Evolutionary conservation across 2,888 invertebrate species (phyloP), one percentile per base, ranked within the genome.

Genomic region (Ichneumon xanthorius): DNA sequence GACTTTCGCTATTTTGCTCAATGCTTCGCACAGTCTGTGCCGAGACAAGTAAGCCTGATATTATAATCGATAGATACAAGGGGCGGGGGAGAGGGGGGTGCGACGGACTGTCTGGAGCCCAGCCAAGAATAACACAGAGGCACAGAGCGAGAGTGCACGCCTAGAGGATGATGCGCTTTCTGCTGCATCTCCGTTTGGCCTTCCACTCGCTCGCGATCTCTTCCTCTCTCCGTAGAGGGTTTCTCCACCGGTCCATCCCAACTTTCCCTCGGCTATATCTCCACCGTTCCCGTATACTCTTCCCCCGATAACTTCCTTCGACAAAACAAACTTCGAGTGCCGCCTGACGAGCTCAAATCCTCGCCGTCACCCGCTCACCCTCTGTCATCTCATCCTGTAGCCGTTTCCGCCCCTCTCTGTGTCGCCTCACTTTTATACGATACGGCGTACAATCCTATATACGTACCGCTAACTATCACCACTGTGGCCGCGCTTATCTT

Each of bases 31-130:
- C 50, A 65, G 53, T 53, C 67, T 50, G 68, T 68, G 75, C 80
- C 82, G 80, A 84, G 82, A 86, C 86, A 86, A 87, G 86, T 83
- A 82, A 84, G 82, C 77, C 82, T 86, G 86, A 88, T 85, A 82
- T 87, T 87, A 87, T 88, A 88, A 88, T 88, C 88, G 86, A 88
- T 88, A 88, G 87, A 83, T 87, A 81, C 82, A 81, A 73, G 82
- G 68, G 73, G 77, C 63, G 50, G 50, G 37, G 68, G 82, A 14
- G 45, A 40, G 50, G 37, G 68, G 82, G 45, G 45, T 45, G 14
- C 4, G 14, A 4, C 45, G 45, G 80, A 83, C 79, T 76, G 71
- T 72, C 80, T 88, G 88, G 87, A 86, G 68, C 63, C 16, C 14
- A 33, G 84, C 87, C 86, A 87, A 86, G 80, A 84, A 87, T 86